Percentiles rank a stretch among this genome's conserved stretches.
phyloP scores from a whole-genome alignment of 2,113 vertebrate species.

The Atrichornis clamosus region DNA sequence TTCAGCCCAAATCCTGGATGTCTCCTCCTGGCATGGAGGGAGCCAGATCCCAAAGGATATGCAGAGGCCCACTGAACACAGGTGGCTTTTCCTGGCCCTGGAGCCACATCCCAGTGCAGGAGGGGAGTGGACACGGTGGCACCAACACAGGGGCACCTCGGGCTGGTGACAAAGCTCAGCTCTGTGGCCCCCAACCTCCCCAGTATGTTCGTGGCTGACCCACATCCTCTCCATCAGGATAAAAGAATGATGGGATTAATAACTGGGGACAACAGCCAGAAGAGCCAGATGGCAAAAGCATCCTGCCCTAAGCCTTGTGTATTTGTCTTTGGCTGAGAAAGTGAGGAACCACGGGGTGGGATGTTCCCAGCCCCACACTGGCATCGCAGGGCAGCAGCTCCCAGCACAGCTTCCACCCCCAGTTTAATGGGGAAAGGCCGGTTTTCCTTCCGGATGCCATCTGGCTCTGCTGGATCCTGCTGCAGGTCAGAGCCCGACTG shows the following conservation, averaged over 20 bases:
- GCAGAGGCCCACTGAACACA: rapidly evolving
- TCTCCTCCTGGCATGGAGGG: rapidly evolving
- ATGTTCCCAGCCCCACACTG: not conserved
- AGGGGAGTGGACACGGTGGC: rapidly evolving
- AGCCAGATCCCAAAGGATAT: not conserved
- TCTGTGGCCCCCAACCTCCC: not conserved
- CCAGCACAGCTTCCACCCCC: not conserved
- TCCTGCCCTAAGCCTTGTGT: rapidly evolving
- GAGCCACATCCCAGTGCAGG: not conserved
- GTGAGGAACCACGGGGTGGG: not conserved
- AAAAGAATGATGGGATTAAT: not conserved
- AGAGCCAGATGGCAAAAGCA: not conserved
- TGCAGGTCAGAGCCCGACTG: not conserved
- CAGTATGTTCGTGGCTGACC: not conserved
- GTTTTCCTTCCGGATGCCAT: not conserved
- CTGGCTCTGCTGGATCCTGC: rapidly evolving
- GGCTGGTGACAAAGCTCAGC: not conserved
- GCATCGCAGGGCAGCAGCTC: not conserved
- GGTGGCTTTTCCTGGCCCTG: not conserved
- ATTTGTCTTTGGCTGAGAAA: not conserved
- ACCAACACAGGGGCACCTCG: rapidly evolving
- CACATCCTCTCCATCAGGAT: not conserved
- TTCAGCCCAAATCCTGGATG: not conserved
- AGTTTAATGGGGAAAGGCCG: not conserved
- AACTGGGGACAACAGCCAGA: not conserved